Evolutionary conservation across 1,140 invertebrate genomes (phyloP).

Genomic region (Drosophila melanica): DNA sequence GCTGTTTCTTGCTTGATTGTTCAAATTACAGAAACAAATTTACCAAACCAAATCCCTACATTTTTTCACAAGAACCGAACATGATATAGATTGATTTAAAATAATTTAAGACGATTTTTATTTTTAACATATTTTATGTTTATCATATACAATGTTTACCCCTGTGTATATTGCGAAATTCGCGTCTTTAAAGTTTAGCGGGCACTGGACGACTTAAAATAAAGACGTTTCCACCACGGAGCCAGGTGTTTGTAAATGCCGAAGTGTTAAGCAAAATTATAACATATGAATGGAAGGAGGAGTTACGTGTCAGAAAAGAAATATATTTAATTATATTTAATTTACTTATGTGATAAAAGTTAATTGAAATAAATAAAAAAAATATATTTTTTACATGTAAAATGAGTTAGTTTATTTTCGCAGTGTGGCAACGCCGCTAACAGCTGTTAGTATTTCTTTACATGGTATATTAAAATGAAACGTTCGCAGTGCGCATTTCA

Average conservation of each 20-base stretch:
- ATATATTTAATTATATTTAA: conserved; percentile 7
- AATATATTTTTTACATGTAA: not conserved
- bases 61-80: not conserved
- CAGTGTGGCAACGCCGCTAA: not conserved
- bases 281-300: not conserved
- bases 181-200: not conserved
- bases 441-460: not conserved
- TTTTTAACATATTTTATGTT: not conserved
- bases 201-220: not conserved
- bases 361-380: conserved; percentile 4
- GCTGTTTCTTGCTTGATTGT: not conserved
- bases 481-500: too few species aligned
- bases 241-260: too few species aligned
- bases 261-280: too few species aligned
- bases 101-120: not conserved
- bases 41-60: too few species aligned
- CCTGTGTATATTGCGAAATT: not conserved
- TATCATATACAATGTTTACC: not conserved
- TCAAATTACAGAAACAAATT: too few species aligned
- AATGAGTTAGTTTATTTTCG: not conserved
- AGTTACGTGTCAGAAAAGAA: not conserved
- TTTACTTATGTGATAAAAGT: conserved; percentile 6
- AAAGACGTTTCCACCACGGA: not conserved
- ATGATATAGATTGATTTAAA: too few species aligned
- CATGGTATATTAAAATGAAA: not conserved